phyloP scores from a whole-genome alignment of 2,797 vertebrate genomes.

The Crypturellus tataupa region DNA sequence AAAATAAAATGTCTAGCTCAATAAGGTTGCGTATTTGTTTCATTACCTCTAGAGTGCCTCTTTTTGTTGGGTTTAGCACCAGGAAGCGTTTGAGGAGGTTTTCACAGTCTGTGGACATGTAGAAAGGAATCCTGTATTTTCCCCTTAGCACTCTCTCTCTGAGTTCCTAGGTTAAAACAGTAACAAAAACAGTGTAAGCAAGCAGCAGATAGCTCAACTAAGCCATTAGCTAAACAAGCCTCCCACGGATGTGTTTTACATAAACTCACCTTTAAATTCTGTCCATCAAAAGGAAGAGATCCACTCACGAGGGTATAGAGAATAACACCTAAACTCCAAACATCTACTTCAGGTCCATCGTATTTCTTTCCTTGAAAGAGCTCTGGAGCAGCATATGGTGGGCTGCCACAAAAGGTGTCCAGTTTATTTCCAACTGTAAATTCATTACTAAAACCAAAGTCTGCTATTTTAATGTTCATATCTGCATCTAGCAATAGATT shows the following conservation, averaged over 20 bases:
- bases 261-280: constrained; percentile 93
- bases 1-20: neutral
- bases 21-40: constrained; percentile 25
- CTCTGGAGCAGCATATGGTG: constrained; percentile 96
- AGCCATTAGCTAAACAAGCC: neutral
- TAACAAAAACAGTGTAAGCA: neutral
- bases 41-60: constrained; percentile 97
- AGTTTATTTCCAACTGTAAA: constrained; percentile 97
- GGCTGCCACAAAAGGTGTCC: constrained; percentile 98
- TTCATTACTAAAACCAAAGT: constrained; percentile 99
- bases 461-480: constrained; percentile 99
- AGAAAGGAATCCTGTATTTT: constrained; percentile 99
- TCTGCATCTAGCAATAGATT: constrained; percentile 97
- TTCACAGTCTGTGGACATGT: constrained; percentile 99
- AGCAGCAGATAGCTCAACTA: neutral
- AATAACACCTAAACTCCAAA: constrained; percentile 98
- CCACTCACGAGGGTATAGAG: constrained; percentile 98
- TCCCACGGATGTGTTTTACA: neutral
- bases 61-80: constrained; percentile 96
- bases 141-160: constrained; percentile 96
- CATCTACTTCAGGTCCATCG: constrained; percentile 96
- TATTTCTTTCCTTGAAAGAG: constrained; percentile 99
- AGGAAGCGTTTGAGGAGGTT: constrained; percentile 98
- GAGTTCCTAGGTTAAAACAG: constrained; percentile 86
- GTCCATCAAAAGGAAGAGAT: constrained; percentile 96